These are phyloP conservation scores for Bugulina stolonifera DNA, from an alignment of 2,888 invertebrate genomes.

Conservation along the genomic window DNA sequence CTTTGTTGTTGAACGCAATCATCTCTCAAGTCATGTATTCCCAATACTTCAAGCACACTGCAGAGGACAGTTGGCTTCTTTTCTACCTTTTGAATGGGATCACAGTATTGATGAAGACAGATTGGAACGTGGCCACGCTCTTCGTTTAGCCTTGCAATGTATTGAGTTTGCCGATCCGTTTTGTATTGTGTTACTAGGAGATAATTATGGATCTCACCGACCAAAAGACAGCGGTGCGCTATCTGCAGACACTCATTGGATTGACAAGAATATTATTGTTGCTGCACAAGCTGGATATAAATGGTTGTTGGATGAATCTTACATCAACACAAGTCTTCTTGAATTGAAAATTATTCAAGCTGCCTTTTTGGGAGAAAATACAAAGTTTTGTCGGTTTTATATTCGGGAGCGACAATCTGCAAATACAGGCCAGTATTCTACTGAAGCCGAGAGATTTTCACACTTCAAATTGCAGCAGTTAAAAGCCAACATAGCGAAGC, in stretches of 20 bases:
- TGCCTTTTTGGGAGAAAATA: constrained; percentile 27
- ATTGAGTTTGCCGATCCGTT: constrained; percentile 42
- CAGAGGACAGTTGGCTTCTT: constrained; percentile 38
- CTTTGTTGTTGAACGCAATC: constrained; percentile 32
- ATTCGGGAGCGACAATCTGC: constrained; percentile 42
- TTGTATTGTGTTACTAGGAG: constrained; percentile 46
- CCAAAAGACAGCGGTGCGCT: constrained; percentile 29
- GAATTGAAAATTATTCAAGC: constrained; percentile 49
- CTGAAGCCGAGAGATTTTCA: constrained; percentile 37
- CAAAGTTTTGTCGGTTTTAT: constrained; percentile 39
- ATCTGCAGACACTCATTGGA: constrained; percentile 34
- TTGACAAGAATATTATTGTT: constrained; percentile 41
- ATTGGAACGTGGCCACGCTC: constrained; percentile 34
- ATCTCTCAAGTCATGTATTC: constrained; percentile 35
- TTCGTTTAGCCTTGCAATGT: constrained; percentile 39
- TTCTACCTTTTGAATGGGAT: constrained; percentile 42
- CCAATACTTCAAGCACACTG: constrained; percentile 40
- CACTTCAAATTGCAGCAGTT: constrained; percentile 40
- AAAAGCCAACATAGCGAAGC: constrained; percentile 47
- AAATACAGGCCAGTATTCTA: constrained; percentile 30
- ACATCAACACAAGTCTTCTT: constrained; percentile 42
- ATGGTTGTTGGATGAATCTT: constrained; percentile 43
- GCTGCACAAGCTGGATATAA: constrained; percentile 44
- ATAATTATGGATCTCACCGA: constrained; percentile 44
- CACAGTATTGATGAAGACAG: constrained; percentile 38